These are phyloP conservation scores for Esox niger DNA, from an alignment of 2,113 vertebrate genomes.

Conservation along the genomic window DNA sequence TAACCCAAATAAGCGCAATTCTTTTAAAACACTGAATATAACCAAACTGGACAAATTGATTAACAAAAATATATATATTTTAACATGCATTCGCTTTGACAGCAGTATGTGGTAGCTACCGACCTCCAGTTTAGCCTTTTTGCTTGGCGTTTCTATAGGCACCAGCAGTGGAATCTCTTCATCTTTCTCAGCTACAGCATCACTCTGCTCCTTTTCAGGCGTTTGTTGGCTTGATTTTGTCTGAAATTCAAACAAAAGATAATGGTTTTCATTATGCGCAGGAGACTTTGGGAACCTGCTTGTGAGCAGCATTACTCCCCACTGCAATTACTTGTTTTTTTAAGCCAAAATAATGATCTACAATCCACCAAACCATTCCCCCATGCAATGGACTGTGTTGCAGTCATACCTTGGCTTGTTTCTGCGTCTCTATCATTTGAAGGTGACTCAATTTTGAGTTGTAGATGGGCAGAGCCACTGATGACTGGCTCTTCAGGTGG, in stretches of 20 bases:
- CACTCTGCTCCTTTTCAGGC: neutral
- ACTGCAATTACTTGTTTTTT: too few species aligned
- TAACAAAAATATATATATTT: too few species aligned
- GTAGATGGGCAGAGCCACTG: constrained; percentile 82
- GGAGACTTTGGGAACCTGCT: neutral
- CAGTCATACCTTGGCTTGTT: neutral
- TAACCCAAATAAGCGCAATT: too few species aligned
- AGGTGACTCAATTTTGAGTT: constrained; percentile 67
- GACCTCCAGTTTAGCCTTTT: constrained; percentile 68
- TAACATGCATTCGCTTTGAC: too few species aligned
- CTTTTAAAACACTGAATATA: too few species aligned
- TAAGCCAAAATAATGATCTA: too few species aligned
- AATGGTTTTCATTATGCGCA: neutral
- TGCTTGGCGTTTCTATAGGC: constrained; percentile 58
- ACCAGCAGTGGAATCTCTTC: constrained; percentile 71
- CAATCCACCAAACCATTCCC: too few species aligned
- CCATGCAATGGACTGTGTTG: too few species aligned
- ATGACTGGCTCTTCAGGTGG: constrained; percentile 82
- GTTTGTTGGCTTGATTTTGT: constrained; percentile 13
- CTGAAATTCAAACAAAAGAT: constrained; percentile 21
- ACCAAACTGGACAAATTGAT: too few species aligned
- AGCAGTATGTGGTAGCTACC: constrained; percentile 19
- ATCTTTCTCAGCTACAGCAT: constrained; percentile 34
- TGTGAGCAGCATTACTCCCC: too few species aligned
- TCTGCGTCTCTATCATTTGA: constrained; percentile 37